Conservation (phyloP, 2,888 invertebrate genomes). For the Heliconius ethilla region DNA sequence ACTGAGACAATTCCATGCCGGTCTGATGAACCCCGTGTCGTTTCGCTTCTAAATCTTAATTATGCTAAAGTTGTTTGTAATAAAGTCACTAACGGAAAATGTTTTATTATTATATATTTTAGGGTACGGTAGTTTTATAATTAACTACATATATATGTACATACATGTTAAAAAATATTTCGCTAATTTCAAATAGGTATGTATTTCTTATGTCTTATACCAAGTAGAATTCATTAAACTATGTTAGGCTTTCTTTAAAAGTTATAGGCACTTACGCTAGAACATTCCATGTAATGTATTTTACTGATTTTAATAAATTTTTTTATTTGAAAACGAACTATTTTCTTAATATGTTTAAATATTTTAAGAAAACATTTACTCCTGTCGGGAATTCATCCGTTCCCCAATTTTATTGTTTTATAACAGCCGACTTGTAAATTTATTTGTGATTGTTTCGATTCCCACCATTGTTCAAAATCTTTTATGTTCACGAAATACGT, state of each 20-base stretch:
- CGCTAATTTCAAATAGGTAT: too few relatives aligned
- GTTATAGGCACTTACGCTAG: too few relatives aligned
- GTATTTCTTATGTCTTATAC: too few relatives aligned
- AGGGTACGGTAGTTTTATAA: background rate
- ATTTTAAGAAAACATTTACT: background rate
- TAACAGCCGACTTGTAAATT: slow-evolving; percentile 60
- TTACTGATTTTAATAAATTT: too few relatives aligned
- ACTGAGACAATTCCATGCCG: slow-evolving; percentile 18
- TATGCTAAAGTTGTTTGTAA: slow-evolving; percentile 6
- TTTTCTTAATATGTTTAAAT: too few relatives aligned
- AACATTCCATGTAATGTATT: too few relatives aligned
- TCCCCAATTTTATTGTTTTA: slow-evolving; percentile 51
- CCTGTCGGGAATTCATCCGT: background rate
- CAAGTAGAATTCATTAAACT: too few relatives aligned
- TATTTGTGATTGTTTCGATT: slow-evolving; percentile 67
- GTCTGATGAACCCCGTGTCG: slow-evolving; percentile 1
- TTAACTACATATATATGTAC: background rate
- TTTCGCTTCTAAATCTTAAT: slow-evolving; percentile 15
- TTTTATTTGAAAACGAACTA: too few relatives aligned
- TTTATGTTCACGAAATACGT: slow-evolving; percentile 41
- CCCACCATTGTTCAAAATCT: slow-evolving; percentile 53
- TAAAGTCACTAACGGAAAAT: background rate
- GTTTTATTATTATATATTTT: background rate
- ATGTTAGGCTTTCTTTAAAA: too few relatives aligned
- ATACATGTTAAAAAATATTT: too few relatives aligned